Conservation (phyloP, 1,140 invertebrate genomes). For the Linepithema humile region DNA sequence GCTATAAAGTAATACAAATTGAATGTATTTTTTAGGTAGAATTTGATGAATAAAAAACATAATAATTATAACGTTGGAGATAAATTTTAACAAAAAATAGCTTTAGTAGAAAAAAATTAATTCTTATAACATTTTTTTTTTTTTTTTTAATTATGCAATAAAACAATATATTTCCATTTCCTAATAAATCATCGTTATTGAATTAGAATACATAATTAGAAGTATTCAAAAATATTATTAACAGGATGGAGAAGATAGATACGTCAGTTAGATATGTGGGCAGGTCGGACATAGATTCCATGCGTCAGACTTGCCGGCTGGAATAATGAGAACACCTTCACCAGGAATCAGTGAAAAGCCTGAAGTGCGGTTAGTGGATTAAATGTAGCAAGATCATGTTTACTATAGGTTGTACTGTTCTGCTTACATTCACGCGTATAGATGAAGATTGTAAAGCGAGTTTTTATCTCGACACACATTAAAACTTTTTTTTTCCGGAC, state of each 20-base stretch:
- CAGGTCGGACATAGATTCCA: conserved; percentile 31
- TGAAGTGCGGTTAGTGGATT: not conserved
- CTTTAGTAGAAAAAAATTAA: no score
- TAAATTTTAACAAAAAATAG: no score
- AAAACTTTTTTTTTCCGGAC: not conserved
- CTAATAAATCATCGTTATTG: not conserved
- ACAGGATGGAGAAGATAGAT: not conserved
- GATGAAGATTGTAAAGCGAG: not conserved
- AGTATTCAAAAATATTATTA: not conserved
- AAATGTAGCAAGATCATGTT: conserved; percentile 7
- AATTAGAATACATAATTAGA: no score
- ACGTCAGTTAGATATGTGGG: not conserved
- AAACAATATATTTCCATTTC: not conserved
- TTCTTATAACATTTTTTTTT: no score
- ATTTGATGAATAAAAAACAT: no score
- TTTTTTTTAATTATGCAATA: no score
- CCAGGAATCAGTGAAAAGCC: conserved; percentile 62
- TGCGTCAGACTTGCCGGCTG: not conserved
- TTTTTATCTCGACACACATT: not conserved
- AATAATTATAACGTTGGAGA: no score
- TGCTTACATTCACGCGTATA: not conserved
- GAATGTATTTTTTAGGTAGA: not conserved
- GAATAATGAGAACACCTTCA: conserved; percentile 67
- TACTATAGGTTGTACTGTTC: not conserved
- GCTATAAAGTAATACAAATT: not conserved